These are phyloP conservation scores for Pampusana beccarii DNA, from an alignment of 2,113 vertebrate genomes.

Conservation along the genomic window DNA sequence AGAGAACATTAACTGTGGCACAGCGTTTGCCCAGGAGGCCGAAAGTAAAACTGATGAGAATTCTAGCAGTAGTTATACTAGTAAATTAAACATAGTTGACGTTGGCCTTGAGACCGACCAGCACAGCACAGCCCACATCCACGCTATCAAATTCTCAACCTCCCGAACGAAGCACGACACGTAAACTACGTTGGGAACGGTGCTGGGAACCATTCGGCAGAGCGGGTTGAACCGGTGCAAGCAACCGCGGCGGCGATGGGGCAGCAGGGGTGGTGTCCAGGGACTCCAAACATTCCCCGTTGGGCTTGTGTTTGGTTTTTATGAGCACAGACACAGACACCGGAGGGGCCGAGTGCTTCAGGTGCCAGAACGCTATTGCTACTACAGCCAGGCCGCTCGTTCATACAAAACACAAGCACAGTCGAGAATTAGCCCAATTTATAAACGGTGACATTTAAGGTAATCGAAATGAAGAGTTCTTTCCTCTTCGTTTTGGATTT, in stretches of 20 bases:
- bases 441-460: background rate
- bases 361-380: background rate
- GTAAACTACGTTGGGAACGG: rapidly evolving
- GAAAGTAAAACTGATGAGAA: conserved; percentile 31
- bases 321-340: rapidly evolving
- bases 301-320: background rate
- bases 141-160: background rate
- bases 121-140: background rate
- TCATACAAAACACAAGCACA: background rate
- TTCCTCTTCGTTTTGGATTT: background rate
- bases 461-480: background rate
- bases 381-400: background rate
- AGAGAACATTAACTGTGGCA: conserved; percentile 51
- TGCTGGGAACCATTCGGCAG: background rate
- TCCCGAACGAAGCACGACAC: background rate
- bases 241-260: background rate
- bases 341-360: background rate
- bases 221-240: background rate
- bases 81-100: background rate
- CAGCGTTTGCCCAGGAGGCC: conserved; percentile 36
- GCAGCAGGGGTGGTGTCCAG: background rate
- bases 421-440: background rate
- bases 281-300: background rate
- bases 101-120: background rate
- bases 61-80: background rate